Base-by-base conservation (phyloP, 2,113 vertebrate genomes). In the Castor canadensis region DNA sequence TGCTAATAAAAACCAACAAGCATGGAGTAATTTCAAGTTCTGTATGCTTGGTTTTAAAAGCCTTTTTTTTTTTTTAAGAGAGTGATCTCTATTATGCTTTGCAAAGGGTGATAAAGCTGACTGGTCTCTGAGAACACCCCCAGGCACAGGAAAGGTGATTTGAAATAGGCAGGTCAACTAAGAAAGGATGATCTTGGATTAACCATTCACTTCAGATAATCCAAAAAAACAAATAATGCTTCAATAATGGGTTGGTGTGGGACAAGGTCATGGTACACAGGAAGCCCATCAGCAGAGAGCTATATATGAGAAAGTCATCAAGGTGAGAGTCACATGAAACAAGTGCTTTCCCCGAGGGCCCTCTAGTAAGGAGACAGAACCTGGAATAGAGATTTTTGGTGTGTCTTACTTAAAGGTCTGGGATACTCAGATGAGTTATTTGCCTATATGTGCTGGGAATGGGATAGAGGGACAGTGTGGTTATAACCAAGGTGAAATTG, bases 1-100 rank as follows among this genome's bases (percentile, higher is more conserved):
- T 54, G 15, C 64, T 89, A 71, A 86, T 91, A 71, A 95, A 95
- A 96, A 85, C 47, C 88, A 97, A 16, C 32, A 60, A 93, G 28
- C 81, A 22, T 71, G 38, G 86, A 75, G 28, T 75, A 79, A 79
- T 88, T 94, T 66, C 73, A 66, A 84, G 35, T 54, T 20, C 66
- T 80, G 0, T 52, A n/a, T 35, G 4, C 72, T 88, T 88, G 72
- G 19, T 64, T 94, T 90, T 94, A 62, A 95, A 93, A 43, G 85
- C 47, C 89, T 35, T 76, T 40, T 40, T 80, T 84, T 84, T 66
- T 66, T 75, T 24, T 40, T 20, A 82, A 93, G 45, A 94, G 80
- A 81, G 35, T 76, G 69, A 94, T 77, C 66, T 66, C 80, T 64
- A 80, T 73, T 43, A 73, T 52, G 6, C 64, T 85, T 96, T 80